These are phyloP conservation scores for Ethmia dodecea DNA, from an alignment of 2,888 invertebrate species.

Conservation along the genomic window DNA sequence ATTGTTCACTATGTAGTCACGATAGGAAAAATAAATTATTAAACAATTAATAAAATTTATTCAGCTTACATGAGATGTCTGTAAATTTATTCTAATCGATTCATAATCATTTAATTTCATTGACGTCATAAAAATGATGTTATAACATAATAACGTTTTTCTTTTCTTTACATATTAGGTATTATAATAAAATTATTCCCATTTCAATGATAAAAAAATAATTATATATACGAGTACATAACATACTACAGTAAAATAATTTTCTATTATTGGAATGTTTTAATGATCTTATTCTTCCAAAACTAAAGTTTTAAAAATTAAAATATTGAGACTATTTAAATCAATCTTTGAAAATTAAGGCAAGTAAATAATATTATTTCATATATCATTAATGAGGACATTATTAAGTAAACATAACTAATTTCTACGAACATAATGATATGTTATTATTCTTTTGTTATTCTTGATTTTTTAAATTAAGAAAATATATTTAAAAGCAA, in stretches of 20 bases:
- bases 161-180: no score
- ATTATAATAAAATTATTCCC: no score
- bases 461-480: conserved; percentile 48
- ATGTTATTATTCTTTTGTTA: conserved; percentile 66
- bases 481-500: conserved; percentile 4
- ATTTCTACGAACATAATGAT: conserved; percentile 38
- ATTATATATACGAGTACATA: not conserved
- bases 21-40: conserved; percentile 15
- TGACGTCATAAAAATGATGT: conserved; percentile 16
- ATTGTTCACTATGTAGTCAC: no score
- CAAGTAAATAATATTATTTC: conserved; percentile 10
- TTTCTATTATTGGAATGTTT: not conserved
- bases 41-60: conserved; percentile 43
- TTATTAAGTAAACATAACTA: conserved; percentile 1
- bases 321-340: not conserved
- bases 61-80: conserved; percentile 22
- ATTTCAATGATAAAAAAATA: not conserved
- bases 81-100: conserved; percentile 17
- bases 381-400: conserved; percentile 8
- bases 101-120: conserved; percentile 15
- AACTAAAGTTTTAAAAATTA: not conserved
- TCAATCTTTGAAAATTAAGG: not conserved
- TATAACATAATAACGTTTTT: no score
- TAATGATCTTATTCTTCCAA: not conserved
- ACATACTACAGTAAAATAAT: not conserved